Base-by-base conservation (phyloP, 2,888 invertebrate genomes). In the Eugnorisma glareosa region DNA sequence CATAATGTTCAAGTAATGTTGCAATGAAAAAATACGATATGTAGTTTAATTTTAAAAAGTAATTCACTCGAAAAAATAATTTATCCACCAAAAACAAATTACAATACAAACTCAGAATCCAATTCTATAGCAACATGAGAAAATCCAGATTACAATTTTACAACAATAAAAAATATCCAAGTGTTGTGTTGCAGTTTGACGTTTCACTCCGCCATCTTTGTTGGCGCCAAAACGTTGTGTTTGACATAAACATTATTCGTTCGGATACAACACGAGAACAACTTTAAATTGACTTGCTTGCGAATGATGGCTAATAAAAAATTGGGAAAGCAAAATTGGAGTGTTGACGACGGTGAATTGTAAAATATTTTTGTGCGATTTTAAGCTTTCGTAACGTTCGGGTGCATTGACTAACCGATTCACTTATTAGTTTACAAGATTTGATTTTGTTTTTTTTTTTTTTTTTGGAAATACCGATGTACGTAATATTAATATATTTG, bases 161-260 rank as follows among this genome's bases (percentile, higher is more conserved):
- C 37, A 69, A 74, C 67, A 84, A 72, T 80, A 75, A 7, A 67
- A 68, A 75, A 80, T 72, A 76, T 71, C 63, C 61, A 81, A 81
- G 67, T 80, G 82, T 84, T 64, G 79, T 82, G 75, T 66, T 79
- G 77, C 78, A 86, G 78, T 85, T 88, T 92, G 93, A 93, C 92
- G 83, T 93, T 93, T 92, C 92, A 92, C 91, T 94, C 92, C 89
- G 87, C 86, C 91, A 86, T 92, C 93, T 93, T 95, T 95, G 94
- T 94, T 91, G 91, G 89, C 89, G 86, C 83, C 85, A 87, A 77
- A 77, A 91, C 88, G 91, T 93, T 95, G 96, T 93, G 89, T 93
- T 94, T 95, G 96, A 95, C 95, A 92, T 88, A 91, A 93, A 94
- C 93, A 94, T 95, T 94, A 93, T 94, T 94, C 93, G 92, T 90